Conservation (phyloP, 2,888 invertebrate genomes). For the Oithona nana region DNA sequence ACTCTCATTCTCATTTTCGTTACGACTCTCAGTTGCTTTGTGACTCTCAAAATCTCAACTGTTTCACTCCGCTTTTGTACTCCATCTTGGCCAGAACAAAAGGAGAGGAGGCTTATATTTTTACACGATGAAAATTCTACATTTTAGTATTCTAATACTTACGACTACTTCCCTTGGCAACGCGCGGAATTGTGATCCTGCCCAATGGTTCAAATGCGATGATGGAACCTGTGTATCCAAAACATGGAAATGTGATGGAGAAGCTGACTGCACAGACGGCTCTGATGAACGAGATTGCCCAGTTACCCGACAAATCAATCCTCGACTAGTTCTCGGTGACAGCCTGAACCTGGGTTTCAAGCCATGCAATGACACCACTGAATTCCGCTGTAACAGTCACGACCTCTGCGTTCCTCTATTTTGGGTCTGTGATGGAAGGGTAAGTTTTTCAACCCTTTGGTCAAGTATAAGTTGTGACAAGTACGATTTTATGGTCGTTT, state of each 20-base stretch:
- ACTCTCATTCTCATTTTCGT: too few relatives aligned
- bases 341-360: not conserved
- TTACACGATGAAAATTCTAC: too few relatives aligned
- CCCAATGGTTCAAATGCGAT: not conserved
- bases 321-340: not conserved
- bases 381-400: not conserved
- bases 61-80: too few relatives aligned
- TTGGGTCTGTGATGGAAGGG: conserved; percentile 22
- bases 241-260: conserved; percentile 22
- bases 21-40: too few relatives aligned
- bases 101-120: too few relatives aligned
- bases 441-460: not conserved
- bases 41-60: too few relatives aligned
- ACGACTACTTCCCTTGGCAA: too few relatives aligned
- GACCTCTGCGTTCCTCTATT: conserved; percentile 20
- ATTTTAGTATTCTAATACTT: too few relatives aligned
- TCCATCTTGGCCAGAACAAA: too few relatives aligned
- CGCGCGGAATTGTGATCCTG: not conserved
- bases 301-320: not conserved
- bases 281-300: conserved; percentile 21
- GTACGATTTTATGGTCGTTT: not conserved
- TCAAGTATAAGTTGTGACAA: too few relatives aligned
- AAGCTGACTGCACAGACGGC: conserved; percentile 22
- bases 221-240: conserved; percentile 13
- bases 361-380: not conserved